phyloP scores from a whole-genome alignment of 2,797 vertebrate genomes.

The Lateolabrax maculatus region DNA sequence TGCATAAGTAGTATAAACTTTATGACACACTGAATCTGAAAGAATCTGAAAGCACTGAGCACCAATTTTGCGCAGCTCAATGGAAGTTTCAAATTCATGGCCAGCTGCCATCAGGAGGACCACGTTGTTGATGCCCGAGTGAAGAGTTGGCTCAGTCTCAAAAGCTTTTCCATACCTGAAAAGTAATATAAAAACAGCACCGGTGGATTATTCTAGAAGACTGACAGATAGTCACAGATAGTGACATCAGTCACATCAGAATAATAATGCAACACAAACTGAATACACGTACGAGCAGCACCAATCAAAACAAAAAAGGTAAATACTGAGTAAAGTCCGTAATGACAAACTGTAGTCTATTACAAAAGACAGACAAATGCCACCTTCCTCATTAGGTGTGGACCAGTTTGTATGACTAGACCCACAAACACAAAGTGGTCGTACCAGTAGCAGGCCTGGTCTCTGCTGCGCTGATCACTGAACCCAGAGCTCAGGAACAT shows the following conservation, averaged over 20 bases:
- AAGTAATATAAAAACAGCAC: not conserved
- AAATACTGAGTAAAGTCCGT: not conserved
- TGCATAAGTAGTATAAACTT: too few species aligned
- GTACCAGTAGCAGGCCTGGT: slow-evolving; percentile 91
- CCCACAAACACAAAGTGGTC: not conserved
- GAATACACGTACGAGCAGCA: not conserved
- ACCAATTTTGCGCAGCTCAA: slow-evolving; percentile 92
- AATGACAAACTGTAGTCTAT: not conserved
- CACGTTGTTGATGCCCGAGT: slow-evolving; percentile 91
- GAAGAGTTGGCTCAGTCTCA: slow-evolving; percentile 89
- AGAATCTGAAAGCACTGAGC: not conserved
- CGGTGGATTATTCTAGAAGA: not conserved
- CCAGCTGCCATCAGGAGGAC: slow-evolving; percentile 91
- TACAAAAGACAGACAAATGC: not conserved
- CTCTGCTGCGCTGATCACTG: slow-evolving; percentile 82
- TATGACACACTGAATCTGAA: not conserved
- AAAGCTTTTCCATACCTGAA: slow-evolving; percentile 94
- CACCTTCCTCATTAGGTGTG: not conserved
- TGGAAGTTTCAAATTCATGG: slow-evolving; percentile 89
- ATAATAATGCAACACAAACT: not conserved
- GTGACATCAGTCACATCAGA: not conserved
- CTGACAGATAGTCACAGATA: accelerated
- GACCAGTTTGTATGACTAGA: not conserved
- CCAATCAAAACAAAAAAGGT: too few species aligned
- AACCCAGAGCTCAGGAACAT: slow-evolving; percentile 91